Evolutionary conservation across 2,113 vertebrate genomes (phyloP).

Genomic region (Pelodiscus sinensis): DNA sequence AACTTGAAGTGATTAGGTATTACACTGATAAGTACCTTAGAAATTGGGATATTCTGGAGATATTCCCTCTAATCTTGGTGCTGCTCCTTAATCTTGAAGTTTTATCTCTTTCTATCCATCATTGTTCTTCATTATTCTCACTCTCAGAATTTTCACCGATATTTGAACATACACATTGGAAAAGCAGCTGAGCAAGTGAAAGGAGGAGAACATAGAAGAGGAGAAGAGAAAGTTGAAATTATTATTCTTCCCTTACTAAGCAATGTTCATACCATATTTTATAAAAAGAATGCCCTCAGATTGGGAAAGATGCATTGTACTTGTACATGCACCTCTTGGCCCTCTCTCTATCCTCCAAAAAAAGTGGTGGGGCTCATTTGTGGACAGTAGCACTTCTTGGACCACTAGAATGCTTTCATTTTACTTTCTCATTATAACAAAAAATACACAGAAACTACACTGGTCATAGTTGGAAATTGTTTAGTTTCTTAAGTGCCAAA

Average conservation of each 20-base stretch:
- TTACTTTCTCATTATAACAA: not conserved
- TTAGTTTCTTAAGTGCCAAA: not conserved
- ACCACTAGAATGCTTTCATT: not conserved
- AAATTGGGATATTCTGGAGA: too few relatives aligned
- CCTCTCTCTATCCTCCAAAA: not conserved
- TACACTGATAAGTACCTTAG: too few relatives aligned
- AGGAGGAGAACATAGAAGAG: not conserved
- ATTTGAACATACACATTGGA: not conserved
- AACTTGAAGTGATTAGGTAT: too few relatives aligned
- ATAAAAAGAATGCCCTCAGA: not conserved
- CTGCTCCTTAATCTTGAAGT: too few relatives aligned
- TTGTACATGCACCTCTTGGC: not conserved
- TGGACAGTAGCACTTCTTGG: not conserved
- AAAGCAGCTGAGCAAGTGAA: not conserved
- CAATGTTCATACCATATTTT: not conserved
- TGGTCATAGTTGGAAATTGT: too few relatives aligned
- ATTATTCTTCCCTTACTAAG: not conserved
- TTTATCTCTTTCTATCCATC: too few relatives aligned
- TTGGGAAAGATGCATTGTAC: not conserved
- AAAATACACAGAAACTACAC: not conserved
- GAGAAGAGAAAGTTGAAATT: too few relatives aligned
- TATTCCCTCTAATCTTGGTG: too few relatives aligned
- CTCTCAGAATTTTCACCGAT: not conserved
- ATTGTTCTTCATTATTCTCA: not conserved
- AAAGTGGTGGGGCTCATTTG: accelerated